These are phyloP conservation scores for Halocaridina rubra DNA, from an alignment of 2,888 invertebrate genomes.

Conservation along the genomic window DNA sequence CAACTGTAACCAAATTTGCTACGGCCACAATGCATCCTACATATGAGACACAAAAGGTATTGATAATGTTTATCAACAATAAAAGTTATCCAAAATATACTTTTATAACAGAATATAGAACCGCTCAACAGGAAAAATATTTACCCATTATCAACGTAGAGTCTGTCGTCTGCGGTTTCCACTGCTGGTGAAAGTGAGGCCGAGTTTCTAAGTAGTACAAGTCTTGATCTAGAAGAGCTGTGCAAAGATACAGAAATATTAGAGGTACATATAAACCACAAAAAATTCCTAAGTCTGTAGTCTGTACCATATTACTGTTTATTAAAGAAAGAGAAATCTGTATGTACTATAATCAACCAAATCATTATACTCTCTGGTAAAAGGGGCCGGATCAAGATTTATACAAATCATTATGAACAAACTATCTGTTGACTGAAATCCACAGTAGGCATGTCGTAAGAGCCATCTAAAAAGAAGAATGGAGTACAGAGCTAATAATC, in stretches of 20 bases:
- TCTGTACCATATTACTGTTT: too few species aligned
- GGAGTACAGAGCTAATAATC: too few species aligned
- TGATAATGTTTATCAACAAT: not conserved
- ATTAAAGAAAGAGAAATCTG: not conserved
- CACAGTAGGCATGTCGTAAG: too few species aligned
- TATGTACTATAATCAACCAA: not conserved
- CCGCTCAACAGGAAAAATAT: not conserved
- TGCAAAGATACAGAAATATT: too few species aligned
- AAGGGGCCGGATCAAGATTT: too few species aligned
- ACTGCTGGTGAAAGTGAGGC: conserved; percentile 30
- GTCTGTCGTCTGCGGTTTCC: conserved; percentile 44
- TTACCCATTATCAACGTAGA: conserved; percentile 50
- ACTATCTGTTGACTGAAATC: too few species aligned
- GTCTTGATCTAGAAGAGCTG: conserved; percentile 49
- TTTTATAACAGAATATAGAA: too few species aligned
- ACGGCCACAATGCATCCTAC: conserved; percentile 53
- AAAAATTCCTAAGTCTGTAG: too few species aligned
- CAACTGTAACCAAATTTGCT: conserved; percentile 48
- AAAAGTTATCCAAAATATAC: not conserved
- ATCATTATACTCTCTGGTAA: too few species aligned
- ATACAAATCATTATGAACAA: too few species aligned
- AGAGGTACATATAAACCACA: too few species aligned
- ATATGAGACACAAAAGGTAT: not conserved
- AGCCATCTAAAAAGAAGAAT: too few species aligned
- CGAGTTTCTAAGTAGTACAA: conserved; percentile 24